Conservation (phyloP, 2,888 invertebrate species). For the Caenorhabditis uteleia region DNA sequence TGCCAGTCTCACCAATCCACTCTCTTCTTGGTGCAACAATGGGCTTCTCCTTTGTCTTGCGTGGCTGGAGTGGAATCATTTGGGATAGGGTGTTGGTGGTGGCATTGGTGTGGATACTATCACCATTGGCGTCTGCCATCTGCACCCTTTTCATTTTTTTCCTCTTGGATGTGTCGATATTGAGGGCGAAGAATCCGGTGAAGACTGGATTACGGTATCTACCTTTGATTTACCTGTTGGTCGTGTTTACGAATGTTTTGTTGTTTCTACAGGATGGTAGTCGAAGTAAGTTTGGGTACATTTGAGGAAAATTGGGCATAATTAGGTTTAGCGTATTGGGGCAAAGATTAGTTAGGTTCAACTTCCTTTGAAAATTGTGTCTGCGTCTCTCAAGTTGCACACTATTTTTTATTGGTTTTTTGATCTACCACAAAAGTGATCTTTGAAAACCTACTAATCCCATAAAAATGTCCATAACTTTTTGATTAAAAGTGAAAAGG, state of each 20-base stretch:
- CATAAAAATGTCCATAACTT: too few relatives aligned
- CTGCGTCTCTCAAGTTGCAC: too few relatives aligned
- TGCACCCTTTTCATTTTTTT: slow-evolving; percentile 77
- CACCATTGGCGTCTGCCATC: slow-evolving; percentile 87
- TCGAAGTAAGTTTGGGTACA: slow-evolving; percentile 76
- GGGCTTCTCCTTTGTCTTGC: slow-evolving; percentile 90
- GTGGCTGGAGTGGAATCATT: slow-evolving; percentile 83
- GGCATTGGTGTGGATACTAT: slow-evolving; percentile 85
- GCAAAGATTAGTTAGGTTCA: too few relatives aligned
- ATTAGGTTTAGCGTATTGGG: too few relatives aligned
- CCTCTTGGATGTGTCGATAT: slow-evolving; percentile 74
- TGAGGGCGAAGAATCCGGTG: slow-evolving; percentile 51
- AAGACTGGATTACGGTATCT: slow-evolving; percentile 79
- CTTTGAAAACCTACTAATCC: too few relatives aligned
- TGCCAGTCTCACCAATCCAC: slow-evolving; percentile 98
- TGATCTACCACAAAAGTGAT: too few relatives aligned
- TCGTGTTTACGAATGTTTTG: slow-evolving; percentile 87
- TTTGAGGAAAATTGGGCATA: too few relatives aligned
- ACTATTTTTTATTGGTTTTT: too few relatives aligned
- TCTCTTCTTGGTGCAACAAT: slow-evolving; percentile 96
- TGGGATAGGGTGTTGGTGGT: slow-evolving; percentile 74
- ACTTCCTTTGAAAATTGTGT: too few relatives aligned
- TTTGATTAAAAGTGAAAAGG: too few relatives aligned
- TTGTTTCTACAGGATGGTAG: slow-evolving; percentile 88
- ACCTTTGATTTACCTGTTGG: slow-evolving; percentile 90